Conservation (phyloP, 1,140 invertebrate species). For the Ceratina japonica region DNA sequence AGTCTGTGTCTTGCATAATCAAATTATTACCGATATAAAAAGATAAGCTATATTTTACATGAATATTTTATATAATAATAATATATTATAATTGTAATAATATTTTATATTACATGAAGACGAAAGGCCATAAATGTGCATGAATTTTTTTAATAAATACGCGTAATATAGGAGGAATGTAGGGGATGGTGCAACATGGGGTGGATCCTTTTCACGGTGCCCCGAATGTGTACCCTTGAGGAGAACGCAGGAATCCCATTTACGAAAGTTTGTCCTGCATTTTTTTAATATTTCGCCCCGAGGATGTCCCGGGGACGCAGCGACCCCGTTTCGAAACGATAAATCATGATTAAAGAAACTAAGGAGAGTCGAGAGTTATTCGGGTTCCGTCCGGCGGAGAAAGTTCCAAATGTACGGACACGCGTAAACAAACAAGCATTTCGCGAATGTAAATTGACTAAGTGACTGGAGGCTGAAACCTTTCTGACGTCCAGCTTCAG, state of each 20-base stretch:
- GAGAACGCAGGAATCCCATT: neutral
- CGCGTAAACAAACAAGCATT: no score
- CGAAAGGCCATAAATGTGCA: neutral
- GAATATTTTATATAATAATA: no score
- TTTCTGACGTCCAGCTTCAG: no score
- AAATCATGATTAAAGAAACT: neutral
- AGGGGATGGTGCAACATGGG: neutral
- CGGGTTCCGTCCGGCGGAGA: neutral
- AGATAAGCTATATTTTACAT: no score
- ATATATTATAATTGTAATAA: no score
- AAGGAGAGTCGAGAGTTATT: no score
- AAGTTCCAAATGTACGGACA: neutral
- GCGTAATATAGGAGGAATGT: neutral
- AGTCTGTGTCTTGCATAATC: no score
- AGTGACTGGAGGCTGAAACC: no score
- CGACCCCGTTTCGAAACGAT: neutral
- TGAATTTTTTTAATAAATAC: neutral
- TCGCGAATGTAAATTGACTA: no score
- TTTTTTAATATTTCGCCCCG: neutral
- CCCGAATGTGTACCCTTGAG: neutral
- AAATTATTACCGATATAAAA: no score
- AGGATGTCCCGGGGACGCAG: accelerated
- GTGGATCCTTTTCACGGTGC: neutral
- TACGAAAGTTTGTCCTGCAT: neutral
- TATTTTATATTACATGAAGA: no score